phyloP scores from a whole-genome alignment of 2,888 invertebrate species.

The Odontocolon sp. region DNA sequence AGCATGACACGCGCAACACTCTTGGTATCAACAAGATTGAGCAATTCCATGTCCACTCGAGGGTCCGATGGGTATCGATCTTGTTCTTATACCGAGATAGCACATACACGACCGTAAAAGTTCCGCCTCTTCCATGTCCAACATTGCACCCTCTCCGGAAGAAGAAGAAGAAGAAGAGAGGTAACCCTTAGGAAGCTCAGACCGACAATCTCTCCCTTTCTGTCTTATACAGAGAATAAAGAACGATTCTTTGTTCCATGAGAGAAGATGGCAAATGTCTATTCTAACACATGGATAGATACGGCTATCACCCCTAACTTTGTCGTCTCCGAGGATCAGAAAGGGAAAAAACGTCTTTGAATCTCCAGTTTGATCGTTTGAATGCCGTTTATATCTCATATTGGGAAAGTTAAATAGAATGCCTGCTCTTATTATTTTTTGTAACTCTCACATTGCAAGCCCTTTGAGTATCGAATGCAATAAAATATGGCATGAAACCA shows the following conservation, averaged over 20 bases:
- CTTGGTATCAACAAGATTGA: constrained; percentile 48
- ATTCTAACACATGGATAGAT: neutral
- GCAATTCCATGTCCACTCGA: constrained; percentile 49
- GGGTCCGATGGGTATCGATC: constrained; percentile 47
- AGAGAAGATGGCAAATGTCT: neutral
- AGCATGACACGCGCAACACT: constrained; percentile 28
- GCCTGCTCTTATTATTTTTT: too few species aligned
- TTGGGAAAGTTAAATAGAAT: neutral
- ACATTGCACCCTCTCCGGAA: constrained; percentile 29
- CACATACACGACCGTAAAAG: constrained; percentile 34
- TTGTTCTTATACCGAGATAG: constrained; percentile 20
- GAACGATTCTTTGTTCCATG: constrained; percentile 33
- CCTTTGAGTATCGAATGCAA: too few species aligned
- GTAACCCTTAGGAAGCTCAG: constrained; percentile 28
- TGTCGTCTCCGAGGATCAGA: neutral
- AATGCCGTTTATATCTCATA: neutral
- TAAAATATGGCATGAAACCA: too few species aligned
- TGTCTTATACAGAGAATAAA: neutral
- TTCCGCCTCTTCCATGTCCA: constrained; percentile 55
- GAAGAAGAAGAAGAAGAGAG: constrained; percentile 10
- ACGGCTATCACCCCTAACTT: constrained; percentile 1
- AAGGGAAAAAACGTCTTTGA: too few species aligned
- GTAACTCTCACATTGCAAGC: too few species aligned
- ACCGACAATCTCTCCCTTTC: constrained; percentile 15
- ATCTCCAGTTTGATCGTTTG: neutral